Evolutionary conservation across 1,140 invertebrate genomes (phyloP), one percentile per base, ranked within the genome.

Genomic region (Sesamia nonagrioides): DNA sequence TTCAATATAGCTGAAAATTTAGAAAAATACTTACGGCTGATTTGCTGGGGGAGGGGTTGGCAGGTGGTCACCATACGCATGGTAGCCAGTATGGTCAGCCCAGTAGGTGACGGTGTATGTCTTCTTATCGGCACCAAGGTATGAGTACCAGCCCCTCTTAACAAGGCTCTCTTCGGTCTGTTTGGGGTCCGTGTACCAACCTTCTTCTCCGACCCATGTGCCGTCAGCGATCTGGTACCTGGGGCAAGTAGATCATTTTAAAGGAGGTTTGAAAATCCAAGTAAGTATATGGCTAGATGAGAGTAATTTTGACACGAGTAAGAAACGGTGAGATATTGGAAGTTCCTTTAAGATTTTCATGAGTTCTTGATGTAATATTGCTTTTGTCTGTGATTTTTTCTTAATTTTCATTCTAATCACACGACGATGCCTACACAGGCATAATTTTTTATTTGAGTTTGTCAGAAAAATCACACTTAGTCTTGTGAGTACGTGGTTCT

Each of bases 71-170:
- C 98, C 98, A 56, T 92, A 91, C 0, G 96, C 95, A 74, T 96
- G 95, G 93, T 95, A 96, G 9, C 96, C 96, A 54, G 95, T 96
- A 42, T 95, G 91, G 76, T 96, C 96, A 75, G 96, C 96, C 83
- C 96, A 97, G 90, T 98, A 98, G 48, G 96, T 97, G 69, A 97
- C 96, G 0, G 95, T 95, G 88, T 97, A 96, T n/a, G 94, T 95
- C 79, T 95, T 95, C 58, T 96, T 96, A 86, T 97, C 96, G 69
- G 95, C 95, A 0, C 95, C 96, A 1, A 91, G 94, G 88, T 96
- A 97, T 0, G 96, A 96, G 81, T 96, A 97, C 78, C 95, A 96
- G n/a, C 96, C 96, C 40, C 95, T 95, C 73, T 96, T 96, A n/a
- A 96, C 95, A 52, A 96, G 88, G 66, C 95, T 96, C 52, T 96